A percentile compares a stretch with the other conserved stretches of the same genome.
phyloP scores from a whole-genome alignment of 2,113 vertebrate species.

The Nannospalax galili region DNA sequence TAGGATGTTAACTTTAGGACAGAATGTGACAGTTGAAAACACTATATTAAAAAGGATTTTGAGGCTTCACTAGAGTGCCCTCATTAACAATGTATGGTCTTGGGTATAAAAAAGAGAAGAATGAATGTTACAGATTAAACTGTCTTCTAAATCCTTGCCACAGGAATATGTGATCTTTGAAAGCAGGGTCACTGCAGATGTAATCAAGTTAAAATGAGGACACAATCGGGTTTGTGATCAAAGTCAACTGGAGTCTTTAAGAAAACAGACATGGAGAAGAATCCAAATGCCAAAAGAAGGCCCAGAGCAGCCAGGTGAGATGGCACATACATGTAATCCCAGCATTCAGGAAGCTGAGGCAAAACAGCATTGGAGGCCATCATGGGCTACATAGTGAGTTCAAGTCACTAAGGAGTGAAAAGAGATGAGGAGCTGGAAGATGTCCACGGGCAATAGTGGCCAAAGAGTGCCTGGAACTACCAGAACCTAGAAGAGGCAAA shows the following conservation, averaged over 20 bases:
- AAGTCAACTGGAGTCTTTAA: background rate
- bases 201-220: conserved; percentile 8
- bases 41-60: background rate
- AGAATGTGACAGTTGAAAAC: background rate
- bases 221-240: background rate
- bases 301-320: background rate
- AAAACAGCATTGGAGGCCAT: background rate
- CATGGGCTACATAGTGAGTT: no score
- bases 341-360: no score
- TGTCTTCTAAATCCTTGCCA: background rate
- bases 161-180: background rate
- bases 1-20: background rate
- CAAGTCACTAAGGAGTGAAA: no score
- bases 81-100: background rate
- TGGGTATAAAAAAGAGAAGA: background rate
- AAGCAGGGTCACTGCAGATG: background rate
- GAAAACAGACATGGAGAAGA: background rate
- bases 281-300: background rate
- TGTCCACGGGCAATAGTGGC: background rate
- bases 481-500: background rate
- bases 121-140: background rate
- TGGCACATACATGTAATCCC: background rate
- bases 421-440: background rate
- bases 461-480: background rate
- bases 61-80: background rate